These are phyloP conservation scores for Phymastichus coffea DNA, from an alignment of 1,140 invertebrate genomes.

Conservation along the genomic window DNA sequence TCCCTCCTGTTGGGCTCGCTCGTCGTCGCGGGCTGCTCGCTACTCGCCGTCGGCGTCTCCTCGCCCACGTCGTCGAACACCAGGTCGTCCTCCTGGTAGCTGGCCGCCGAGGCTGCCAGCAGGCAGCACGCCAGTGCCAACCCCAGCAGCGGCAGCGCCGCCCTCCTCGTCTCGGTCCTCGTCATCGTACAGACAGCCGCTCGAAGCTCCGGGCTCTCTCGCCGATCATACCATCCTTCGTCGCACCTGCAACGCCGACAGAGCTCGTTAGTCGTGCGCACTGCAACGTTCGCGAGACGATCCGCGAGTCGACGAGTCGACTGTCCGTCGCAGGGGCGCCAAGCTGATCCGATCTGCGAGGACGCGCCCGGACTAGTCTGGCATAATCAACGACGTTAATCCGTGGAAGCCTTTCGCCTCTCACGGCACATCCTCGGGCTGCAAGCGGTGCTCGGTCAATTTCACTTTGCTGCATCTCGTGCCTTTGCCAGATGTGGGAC, in stretches of 20 bases:
- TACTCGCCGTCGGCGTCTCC: slow-evolving; percentile 28
- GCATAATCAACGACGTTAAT: too few species aligned
- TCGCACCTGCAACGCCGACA: slow-evolving; percentile 2
- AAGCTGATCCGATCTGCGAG: too few species aligned
- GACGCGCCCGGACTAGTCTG: too few species aligned
- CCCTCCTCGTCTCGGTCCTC: slow-evolving; percentile 14
- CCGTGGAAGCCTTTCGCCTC: too few species aligned
- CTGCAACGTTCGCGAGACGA: not conserved
- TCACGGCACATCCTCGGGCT: too few species aligned
- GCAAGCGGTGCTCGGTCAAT: too few species aligned
- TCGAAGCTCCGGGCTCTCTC: not conserved
- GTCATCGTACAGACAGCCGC: not conserved
- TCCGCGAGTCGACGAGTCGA: not conserved
- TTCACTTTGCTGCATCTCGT: too few species aligned
- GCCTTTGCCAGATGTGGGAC: too few species aligned
- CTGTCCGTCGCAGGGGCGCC: too few species aligned
- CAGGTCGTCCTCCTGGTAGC: slow-evolving; percentile 49
- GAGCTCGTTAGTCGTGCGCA: not conserved
- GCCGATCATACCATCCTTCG: slow-evolving; percentile 19
- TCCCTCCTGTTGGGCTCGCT: slow-evolving; percentile 9
- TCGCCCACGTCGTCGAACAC: slow-evolving; percentile 52
- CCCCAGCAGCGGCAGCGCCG: slow-evolving; percentile 33
- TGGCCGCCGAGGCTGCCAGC: slow-evolving; percentile 3
- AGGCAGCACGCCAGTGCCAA: slow-evolving; percentile 34
- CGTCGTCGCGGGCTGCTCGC: slow-evolving; percentile 21